Evolutionary conservation across 2,113 vertebrate genomes (phyloP).

Genomic region (Menura novaehollandiae): DNA sequence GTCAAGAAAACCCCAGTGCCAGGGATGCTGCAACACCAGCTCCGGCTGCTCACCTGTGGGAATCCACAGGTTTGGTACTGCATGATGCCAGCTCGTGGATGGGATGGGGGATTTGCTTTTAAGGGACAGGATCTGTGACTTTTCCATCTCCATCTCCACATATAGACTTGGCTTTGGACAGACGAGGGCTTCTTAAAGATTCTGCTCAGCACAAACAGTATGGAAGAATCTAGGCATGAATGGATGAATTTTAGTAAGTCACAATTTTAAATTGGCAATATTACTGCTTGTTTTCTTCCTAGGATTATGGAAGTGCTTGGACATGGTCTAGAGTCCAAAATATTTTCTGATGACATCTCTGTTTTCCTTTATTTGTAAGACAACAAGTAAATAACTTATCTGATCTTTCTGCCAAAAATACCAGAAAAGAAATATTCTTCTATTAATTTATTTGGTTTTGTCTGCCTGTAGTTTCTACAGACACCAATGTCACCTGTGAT

Average conservation of each 20-base stretch:
- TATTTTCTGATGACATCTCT: not conserved
- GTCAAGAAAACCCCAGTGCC: rapidly evolving
- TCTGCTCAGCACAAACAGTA: not conserved
- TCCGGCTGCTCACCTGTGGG: not conserved
- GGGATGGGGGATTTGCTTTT: not conserved
- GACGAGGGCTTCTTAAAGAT: not conserved
- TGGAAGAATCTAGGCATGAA: not conserved
- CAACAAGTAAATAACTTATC: slow-evolving; percentile 18
- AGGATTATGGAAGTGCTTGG: not conserved
- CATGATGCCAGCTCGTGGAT: rapidly evolving
- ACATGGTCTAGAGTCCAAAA: not conserved
- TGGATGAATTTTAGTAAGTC: not conserved
- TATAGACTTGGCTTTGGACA: not conserved
- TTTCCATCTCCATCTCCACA: not conserved
- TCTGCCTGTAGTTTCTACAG: slow-evolving; percentile 33
- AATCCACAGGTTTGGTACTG: not conserved
- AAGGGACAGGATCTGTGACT: not conserved
- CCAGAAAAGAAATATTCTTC: not conserved
- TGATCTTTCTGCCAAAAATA: not conserved
- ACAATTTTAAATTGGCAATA: not conserved
- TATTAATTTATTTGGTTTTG: slow-evolving; percentile 41
- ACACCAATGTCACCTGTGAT: slow-evolving; percentile 54
- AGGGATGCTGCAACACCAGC: not conserved
- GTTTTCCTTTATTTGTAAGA: slow-evolving; percentile 1
- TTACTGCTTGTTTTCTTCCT: not conserved